Base-by-base conservation (phyloP, 2,888 invertebrate genomes). In the Dicycla oo region DNA sequence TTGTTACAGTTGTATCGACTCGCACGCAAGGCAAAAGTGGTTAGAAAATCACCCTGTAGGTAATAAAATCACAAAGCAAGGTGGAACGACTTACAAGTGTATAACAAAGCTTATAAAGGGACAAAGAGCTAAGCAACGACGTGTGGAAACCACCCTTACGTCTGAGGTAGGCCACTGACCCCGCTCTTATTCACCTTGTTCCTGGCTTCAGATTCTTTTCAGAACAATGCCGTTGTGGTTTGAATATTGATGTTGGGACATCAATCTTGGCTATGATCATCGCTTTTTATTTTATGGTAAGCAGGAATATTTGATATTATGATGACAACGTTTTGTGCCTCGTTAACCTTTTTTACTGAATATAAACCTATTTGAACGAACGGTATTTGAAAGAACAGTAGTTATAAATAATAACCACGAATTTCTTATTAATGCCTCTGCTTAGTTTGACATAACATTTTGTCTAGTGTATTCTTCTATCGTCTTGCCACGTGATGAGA, bases 1-100 rank as follows among this genome's bases (percentile, higher is more conserved):
- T 26, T n/a, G 6, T 23, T 15, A 23, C n/a, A 23, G 43, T 58
- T 47, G 20, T 20, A 30, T 64, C 18, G 20, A 73, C 30, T 56
- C 13, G n/a, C 23, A 43, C 26, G 26, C 45, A 49, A 53, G n/a
- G 2, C 26, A 43, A 38, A 54, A 58, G 13, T 8, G 45, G 47
- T 57, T 34, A 11, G 11, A 67, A 72, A 40, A 60, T 73, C 92
- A 90, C 30, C 86, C 90, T 90, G 83, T 93, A 88, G 18, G 38
- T 79, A 86, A 73, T 76, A 87, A 88, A 85, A 88, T 88, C 82
- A 88, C 82, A 88, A 78, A 88, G 89, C 88, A 93, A 93, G 91
- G 93, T 93, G 91, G 86, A 87, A 81, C 82, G 73, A 86, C 88
- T 74, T 81, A 93, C 94, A 95, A 95, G 94, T 95, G 94, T 88